Conservation (phyloP, 2,113 vertebrate genomes). For the Nyctibius bracteatus region DNA sequence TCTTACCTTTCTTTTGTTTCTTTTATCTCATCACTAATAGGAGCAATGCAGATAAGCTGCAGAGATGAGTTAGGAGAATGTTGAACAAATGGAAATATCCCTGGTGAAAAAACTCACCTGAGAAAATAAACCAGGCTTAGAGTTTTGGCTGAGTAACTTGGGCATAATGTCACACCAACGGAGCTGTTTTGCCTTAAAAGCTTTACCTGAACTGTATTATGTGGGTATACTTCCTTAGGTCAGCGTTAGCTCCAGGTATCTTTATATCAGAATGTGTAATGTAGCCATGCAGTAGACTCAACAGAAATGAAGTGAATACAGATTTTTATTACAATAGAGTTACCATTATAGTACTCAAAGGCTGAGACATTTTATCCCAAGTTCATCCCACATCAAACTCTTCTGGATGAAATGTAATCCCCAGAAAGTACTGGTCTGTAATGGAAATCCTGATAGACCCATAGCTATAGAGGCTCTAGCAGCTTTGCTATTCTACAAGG, state of each 20-base stretch:
- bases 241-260: neutral
- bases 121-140: neutral
- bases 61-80: neutral
- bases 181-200: neutral
- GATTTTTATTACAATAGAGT: neutral
- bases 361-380: constrained; percentile 17
- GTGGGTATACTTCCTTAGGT: neutral
- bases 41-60: neutral
- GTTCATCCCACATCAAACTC: constrained; percentile 47
- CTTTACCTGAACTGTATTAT: neutral
- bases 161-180: neutral
- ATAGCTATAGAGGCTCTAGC: constrained; percentile 18
- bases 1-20: neutral
- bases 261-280: neutral
- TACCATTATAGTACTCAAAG: constrained; percentile 25
- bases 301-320: neutral
- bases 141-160: neutral
- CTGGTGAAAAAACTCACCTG: neutral
- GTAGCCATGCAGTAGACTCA: neutral
- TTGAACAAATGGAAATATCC: neutral
- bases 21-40: neutral
- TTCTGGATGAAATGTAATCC: constrained; percentile 19
- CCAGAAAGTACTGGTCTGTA: constrained; percentile 42
- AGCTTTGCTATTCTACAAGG: constrained; percentile 37
- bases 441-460: constrained; percentile 3